phyloP scores from a whole-genome alignment of 2,888 invertebrate genomes.

The Syrphus vitripennis region DNA sequence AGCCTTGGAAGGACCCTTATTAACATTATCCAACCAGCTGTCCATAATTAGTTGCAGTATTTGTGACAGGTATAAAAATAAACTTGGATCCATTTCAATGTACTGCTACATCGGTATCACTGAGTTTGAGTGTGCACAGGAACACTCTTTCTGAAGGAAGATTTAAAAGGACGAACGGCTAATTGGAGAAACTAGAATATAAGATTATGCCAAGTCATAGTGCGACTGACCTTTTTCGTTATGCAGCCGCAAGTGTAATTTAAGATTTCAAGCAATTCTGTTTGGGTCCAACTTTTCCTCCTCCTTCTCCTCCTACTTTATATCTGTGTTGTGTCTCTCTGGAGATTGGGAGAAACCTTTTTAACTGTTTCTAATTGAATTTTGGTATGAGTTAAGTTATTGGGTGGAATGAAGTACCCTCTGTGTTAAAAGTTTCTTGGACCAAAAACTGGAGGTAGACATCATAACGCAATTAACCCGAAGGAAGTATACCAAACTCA shows the following conservation, averaged over 20 bases:
- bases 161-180: not conserved
- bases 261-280: constrained; percentile 44
- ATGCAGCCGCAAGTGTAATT: constrained; percentile 65
- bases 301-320: not conserved
- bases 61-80: constrained; percentile 22
- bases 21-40: constrained; percentile 28
- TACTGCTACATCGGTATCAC: no score
- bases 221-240: constrained; percentile 63
- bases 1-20: not conserved
- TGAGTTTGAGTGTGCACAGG: not conserved
- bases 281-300: constrained; percentile 40
- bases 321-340: not conserved
- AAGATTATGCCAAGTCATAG: constrained; percentile 36
- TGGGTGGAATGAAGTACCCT: no score
- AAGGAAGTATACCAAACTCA: constrained; percentile 32
- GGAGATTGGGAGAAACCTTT: constrained; percentile 61
- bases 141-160: not conserved
- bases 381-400: constrained; percentile 31
- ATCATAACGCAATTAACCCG: constrained; percentile 64
- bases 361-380: constrained; percentile 68
- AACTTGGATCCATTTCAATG: not conserved
- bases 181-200: constrained; percentile 30
- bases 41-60: constrained; percentile 53
- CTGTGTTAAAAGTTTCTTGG: constrained; percentile 11
- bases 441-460: constrained; percentile 41